These are phyloP conservation scores for Neuroterus valhalla DNA, from an alignment of 1,140 invertebrate genomes.

Conservation along the genomic window DNA sequence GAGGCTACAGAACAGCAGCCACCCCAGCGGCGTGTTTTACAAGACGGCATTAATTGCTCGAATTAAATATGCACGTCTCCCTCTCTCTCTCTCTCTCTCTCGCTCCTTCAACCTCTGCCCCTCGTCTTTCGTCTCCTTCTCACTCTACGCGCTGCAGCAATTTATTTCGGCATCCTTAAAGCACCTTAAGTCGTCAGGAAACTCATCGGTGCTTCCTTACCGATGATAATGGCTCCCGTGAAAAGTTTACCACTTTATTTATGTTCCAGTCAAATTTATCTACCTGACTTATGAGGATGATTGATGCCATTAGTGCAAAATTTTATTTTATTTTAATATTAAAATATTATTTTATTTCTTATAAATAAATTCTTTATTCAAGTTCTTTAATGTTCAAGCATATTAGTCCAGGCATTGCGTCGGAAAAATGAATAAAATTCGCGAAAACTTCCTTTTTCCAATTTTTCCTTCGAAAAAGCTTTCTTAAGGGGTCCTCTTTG, in stretches of 20 bases:
- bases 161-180: constrained; percentile 73
- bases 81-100: constrained; percentile 55
- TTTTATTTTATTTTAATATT: too few species aligned
- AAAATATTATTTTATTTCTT: background rate
- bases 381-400: background rate
- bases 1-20: constrained; percentile 63
- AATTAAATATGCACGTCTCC: constrained; percentile 76
- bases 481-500: too few species aligned
- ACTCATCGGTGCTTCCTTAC: constrained; percentile 55
- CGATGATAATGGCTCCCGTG: constrained; percentile 57
- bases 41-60: constrained; percentile 76
- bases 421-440: too few species aligned
- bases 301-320: background rate
- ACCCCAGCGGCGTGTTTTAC: constrained; percentile 75
- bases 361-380: background rate
- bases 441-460: too few species aligned
- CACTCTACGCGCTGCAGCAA: constrained; percentile 64
- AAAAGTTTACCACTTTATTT: background rate
- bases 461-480: too few species aligned
- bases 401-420: too few species aligned
- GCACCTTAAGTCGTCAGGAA: constrained; percentile 69
- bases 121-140: constrained; percentile 50
- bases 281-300: background rate
- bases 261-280: background rate
- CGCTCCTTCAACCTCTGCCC: constrained; percentile 39